A percentile compares a stretch with the other conserved stretches of the same genome.
Evolutionary conservation across 2,113 vertebrate genomes (phyloP).

Genomic region (Geococcyx californianus): DNA sequence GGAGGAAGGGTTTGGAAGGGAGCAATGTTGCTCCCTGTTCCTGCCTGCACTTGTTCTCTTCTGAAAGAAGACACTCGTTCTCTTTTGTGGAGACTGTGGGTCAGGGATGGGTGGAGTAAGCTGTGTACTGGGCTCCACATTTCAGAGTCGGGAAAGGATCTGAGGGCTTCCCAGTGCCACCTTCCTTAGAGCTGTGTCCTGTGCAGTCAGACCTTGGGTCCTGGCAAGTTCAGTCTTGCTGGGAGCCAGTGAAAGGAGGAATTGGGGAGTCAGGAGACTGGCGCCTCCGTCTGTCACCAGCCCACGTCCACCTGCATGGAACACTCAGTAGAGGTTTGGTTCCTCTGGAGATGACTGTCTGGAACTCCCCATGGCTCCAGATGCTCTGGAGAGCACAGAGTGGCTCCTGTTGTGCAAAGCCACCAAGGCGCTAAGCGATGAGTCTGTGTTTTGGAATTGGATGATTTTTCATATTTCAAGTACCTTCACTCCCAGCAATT

Average conservation of each 20-base stretch:
- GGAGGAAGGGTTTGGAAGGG: background rate
- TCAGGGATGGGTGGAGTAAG: background rate
- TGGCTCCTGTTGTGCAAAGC: background rate
- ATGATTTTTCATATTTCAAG: background rate
- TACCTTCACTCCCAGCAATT: background rate
- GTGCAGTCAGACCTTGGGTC: background rate
- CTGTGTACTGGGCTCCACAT: background rate
- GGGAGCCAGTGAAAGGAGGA: background rate
- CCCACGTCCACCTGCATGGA: accelerated
- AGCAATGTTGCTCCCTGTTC: background rate
- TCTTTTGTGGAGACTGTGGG: background rate
- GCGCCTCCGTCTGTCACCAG: accelerated
- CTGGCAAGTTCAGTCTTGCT: no score
- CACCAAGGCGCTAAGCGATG: background rate
- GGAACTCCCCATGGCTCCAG: background rate
- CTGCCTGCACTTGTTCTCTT: background rate
- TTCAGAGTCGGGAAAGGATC: background rate
- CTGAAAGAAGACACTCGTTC: no score
- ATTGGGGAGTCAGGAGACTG: background rate
- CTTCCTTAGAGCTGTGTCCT: background rate
- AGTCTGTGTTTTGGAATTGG: background rate
- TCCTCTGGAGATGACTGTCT: background rate
- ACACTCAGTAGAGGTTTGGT: background rate
- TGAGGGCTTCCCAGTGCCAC: background rate
- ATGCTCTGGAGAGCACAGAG: background rate